Conservation (phyloP, 2,888 invertebrate species). For the Dascillus cervinus region DNA sequence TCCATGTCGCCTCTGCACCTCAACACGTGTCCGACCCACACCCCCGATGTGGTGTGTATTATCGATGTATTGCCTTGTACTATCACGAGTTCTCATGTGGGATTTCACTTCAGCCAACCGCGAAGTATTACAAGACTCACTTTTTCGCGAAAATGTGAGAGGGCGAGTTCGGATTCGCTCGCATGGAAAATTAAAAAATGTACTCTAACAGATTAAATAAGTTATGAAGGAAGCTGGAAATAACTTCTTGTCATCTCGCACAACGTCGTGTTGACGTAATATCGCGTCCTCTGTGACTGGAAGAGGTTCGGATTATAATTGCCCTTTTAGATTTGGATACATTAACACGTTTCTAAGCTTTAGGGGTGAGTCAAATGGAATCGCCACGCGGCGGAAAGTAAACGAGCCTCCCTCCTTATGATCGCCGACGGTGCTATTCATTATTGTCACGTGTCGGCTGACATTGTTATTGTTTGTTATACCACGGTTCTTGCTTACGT, state of each 20-base stretch:
- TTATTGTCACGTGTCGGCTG: slow-evolving; percentile 39
- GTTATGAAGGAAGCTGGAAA: slow-evolving; percentile 19
- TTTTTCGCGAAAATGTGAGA: slow-evolving; percentile 15
- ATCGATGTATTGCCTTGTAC: slow-evolving; percentile 41
- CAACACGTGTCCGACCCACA: slow-evolving; percentile 42
- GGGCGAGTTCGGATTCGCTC: no score
- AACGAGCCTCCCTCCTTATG: slow-evolving; percentile 30
- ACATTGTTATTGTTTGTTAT: slow-evolving; percentile 27
- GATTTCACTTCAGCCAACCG: slow-evolving; percentile 37
- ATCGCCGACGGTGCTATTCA: slow-evolving; percentile 36
- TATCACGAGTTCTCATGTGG: slow-evolving; percentile 34
- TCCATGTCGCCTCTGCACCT: slow-evolving; percentile 43
- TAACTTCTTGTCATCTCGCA: slow-evolving; percentile 15
- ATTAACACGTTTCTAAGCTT: slow-evolving; percentile 20
- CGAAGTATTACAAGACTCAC: slow-evolving; percentile 33
- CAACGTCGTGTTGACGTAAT: slow-evolving; percentile 25
- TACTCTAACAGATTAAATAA: slow-evolving; percentile 37
- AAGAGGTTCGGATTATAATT: slow-evolving; percentile 16
- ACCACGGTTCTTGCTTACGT: slow-evolving; percentile 29
- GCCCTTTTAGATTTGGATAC: slow-evolving; percentile 23
- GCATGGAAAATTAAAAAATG: slow-evolving; percentile 39
- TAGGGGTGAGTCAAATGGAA: slow-evolving; percentile 35
- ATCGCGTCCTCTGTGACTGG: slow-evolving; percentile 12
- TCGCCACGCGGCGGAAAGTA: slow-evolving; percentile 34
- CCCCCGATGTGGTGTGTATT: slow-evolving; percentile 34